Base-by-base conservation (phyloP, 2,113 vertebrate species). In the Crocuta crocuta region DNA sequence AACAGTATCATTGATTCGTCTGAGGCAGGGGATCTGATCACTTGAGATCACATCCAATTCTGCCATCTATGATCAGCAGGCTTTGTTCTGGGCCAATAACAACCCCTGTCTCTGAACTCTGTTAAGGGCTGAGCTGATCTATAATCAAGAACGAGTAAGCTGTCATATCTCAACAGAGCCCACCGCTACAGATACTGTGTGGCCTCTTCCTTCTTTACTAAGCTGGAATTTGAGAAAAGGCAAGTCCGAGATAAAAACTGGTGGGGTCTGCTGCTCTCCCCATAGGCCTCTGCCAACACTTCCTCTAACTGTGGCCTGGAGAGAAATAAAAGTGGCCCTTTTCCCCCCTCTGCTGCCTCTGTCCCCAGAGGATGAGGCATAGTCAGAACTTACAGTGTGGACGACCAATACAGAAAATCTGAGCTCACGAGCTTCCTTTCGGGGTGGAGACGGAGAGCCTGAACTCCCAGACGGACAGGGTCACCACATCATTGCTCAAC, bases 391-490 rank as follows among this genome's bases (percentile, higher is more conserved):
- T 79, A 93, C 23, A 24, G 31, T 26, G 28, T 84, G 87, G 90
- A 50, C 48, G 73, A 61, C 78, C 68, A 80, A 73, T 63, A 86
- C 68, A 91, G 92, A 93, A 84, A 95, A 63, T 76, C 35, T 86
- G 91, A 95, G 79, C 81, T 93, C 68, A 48, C 2, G 45, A 90
- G 93, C 95, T 84, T 90, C 87, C 63, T 96, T 92, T 76, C 1
- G n/a, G 53, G 79, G 58, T 61, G 43, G 81, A 95, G 85, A 93
- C 23, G 61, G 55, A 95, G 28, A 92, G 68, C 74, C 80, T 80
- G 68, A 84, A 95, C 84, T 84, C 63, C 96, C 74, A 92, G 94
- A 82, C 94, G 81, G 83, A 83, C 74, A 94, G 88, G 87, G 81
- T 92, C 92, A 89, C 48, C 91, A 66, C 70, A 79, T 39, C 53